Percentiles rank a stretch among this genome's conserved stretches.
Conservation (phyloP, 2,797 vertebrate genomes). For the Phoeniculus purpureus region DNA sequence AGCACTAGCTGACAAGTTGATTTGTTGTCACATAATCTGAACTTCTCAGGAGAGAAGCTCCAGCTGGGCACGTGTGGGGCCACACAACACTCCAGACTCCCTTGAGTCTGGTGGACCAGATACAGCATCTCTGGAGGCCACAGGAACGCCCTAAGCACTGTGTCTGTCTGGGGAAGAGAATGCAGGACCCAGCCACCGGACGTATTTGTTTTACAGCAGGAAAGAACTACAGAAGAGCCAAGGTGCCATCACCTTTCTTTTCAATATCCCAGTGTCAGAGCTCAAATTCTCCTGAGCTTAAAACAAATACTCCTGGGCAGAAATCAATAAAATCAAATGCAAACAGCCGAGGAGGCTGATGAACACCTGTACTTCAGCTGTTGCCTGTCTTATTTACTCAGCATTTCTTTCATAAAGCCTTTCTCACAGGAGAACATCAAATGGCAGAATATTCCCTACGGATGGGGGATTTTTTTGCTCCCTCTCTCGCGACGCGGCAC, state of each 20-base stretch:
- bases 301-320: neutral
- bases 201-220: neutral
- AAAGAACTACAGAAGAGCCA: neutral
- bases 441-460: neutral
- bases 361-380: neutral
- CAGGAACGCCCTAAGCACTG: rapidly evolving
- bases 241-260: neutral
- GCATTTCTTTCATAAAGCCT: neutral
- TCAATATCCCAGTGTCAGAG: neutral
- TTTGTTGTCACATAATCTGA: neutral
- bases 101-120: neutral
- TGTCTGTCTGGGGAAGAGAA: neutral
- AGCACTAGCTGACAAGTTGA: neutral
- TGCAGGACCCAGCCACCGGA: rapidly evolving
- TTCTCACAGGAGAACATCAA: neutral
- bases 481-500: neutral
- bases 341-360: neutral
- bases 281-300: neutral
- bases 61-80: too few relatives aligned
- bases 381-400: neutral
- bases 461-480: neutral
- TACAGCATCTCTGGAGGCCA: neutral
- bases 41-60: neutral
- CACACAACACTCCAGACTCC: neutral
- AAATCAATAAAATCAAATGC: neutral